Conservation (phyloP, 2,113 vertebrate genomes). For the Nyctibius bracteatus region DNA sequence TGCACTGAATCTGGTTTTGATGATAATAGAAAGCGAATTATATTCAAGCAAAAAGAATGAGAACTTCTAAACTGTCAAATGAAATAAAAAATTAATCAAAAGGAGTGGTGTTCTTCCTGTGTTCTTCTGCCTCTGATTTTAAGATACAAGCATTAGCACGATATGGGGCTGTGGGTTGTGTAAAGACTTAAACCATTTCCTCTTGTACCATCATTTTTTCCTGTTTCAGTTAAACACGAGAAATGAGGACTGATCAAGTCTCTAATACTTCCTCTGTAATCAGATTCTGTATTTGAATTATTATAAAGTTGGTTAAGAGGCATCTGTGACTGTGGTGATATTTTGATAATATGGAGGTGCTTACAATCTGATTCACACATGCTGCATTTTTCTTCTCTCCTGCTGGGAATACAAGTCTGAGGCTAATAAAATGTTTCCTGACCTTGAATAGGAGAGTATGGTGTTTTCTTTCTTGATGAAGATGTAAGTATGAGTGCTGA, state of each 20-base stretch:
- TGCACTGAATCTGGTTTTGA: not conserved
- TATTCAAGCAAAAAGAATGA: not conserved
- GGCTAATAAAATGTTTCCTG: conserved; percentile 28
- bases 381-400: conserved; percentile 3
- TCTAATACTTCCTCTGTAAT: not conserved
- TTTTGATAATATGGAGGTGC: conserved; percentile 23
- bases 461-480: not conserved
- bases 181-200: not conserved
- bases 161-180: not conserved
- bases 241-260: not conserved
- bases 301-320: not conserved
- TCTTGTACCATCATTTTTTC: not conserved
- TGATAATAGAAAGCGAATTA: not conserved
- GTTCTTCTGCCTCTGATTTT: not conserved
- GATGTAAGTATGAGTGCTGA: not conserved
- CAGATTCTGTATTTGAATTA: not conserved
- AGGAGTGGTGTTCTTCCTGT: not conserved
- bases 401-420: not conserved
- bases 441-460: not conserved
- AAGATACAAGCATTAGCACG: not conserved
- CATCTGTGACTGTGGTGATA: not conserved
- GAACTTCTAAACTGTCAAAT: not conserved
- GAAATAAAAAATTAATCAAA: not conserved
- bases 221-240: not conserved
- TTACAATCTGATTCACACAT: not conserved